Evolutionary conservation across 2,113 vertebrate species (phyloP), one percentile per base, ranked within the genome.

Genomic region (Gambusia holbrooki): DNA sequence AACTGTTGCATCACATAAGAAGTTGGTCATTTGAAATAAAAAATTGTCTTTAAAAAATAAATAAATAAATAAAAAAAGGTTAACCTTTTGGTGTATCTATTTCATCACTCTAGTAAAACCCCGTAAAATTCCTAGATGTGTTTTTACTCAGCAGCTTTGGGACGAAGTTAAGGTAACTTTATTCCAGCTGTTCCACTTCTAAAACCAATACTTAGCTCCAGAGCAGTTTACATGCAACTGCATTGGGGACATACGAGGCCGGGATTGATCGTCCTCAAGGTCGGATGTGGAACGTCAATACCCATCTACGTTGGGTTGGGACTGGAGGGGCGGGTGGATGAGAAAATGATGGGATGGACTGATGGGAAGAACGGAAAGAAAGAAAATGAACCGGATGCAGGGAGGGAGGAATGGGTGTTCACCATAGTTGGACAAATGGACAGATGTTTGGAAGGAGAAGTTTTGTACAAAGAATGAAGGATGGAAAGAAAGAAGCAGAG

Each of bases 221-320:
- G 68, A 62, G 35, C 51, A 19, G 69, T 80, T 3, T 72, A 66
- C 29, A 73, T 64, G 69, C 66, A 61, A n/a, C 32, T 35, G 80
- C 66, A 83, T 83, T 78, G 69, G 70, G 80, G 92, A 89, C 89
- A 83, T 83, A 87, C 81, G 85, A 87, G 87, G 85, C 86, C 85
- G 84, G 70, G 84, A 94, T 94, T 93, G 94, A 94, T 94, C 88
- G 89, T 90, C 87, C 90, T 93, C 93, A 94, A 94, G 93, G 93
- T 94, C 90, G 87, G 88, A 93, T 90, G 84, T 72, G 83, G 81
- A 84, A 93, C 85, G 92, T 94, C 93, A 91, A 93, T 94, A 94
- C 67, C 91, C 89, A 91, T 93, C 91, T 91, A 86, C 66, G 79
- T 83, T 90, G 85, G 85, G 89, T 85, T 88, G 87, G 83, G 90